These are phyloP conservation scores for Poeciliopsis gracilis DNA, from an alignment of 2,797 vertebrate species.

Conservation along the genomic window DNA sequence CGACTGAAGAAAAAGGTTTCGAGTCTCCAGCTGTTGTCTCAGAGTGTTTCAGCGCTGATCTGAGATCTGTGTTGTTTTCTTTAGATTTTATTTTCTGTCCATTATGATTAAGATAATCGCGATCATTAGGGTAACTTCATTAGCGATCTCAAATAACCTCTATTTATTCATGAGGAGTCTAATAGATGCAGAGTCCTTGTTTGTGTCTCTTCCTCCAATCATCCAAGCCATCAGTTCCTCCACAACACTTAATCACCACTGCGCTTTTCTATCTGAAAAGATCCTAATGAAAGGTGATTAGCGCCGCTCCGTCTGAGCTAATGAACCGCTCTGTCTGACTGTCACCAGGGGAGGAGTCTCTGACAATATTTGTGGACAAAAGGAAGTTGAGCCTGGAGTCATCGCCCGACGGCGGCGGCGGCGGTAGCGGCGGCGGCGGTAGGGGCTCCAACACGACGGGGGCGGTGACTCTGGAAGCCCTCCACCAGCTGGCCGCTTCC, in stretches of 20 bases:
- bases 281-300: constrained; percentile 76
- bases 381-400: constrained; percentile 88
- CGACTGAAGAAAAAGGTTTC: not conserved
- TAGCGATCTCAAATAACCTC: constrained; percentile 35
- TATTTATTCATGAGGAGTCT: constrained; percentile 40
- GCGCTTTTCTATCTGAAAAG: constrained; percentile 58
- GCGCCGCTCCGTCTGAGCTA: constrained; percentile 63
- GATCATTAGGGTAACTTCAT: constrained; percentile 46
- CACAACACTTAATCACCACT: constrained; percentile 63
- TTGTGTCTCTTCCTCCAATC: constrained; percentile 59
- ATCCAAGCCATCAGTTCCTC: constrained; percentile 53
- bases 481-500: constrained; percentile 95
- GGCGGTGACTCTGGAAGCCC: constrained; percentile 87
- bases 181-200: constrained; percentile 52
- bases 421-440: constrained; percentile 24
- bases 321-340: constrained; percentile 62
- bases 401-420: constrained; percentile 33
- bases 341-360: constrained; percentile 92
- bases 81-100: constrained; percentile 15
- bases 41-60: not conserved
- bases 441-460: constrained; percentile 83
- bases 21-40: constrained; percentile 1
- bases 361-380: constrained; percentile 99
- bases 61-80: constrained; percentile 25
- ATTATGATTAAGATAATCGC: constrained; percentile 42